Conservation (phyloP, 2,797 vertebrate genomes). For the Phalanger gymnotis region DNA sequence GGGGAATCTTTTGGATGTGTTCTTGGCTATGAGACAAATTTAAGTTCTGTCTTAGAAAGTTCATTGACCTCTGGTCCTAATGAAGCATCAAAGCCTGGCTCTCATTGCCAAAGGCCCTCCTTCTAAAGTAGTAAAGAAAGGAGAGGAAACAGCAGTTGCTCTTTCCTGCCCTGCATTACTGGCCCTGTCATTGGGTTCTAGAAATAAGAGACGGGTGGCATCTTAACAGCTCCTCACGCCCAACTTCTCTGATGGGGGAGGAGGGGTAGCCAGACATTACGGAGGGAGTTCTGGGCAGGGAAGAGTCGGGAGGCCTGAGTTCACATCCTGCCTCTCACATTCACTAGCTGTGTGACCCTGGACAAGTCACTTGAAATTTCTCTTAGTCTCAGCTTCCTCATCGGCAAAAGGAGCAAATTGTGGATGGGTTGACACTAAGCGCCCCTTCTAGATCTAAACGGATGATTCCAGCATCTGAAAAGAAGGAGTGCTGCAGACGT, state of each 20-base stretch:
- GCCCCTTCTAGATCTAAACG: not conserved
- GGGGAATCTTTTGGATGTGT: not conserved
- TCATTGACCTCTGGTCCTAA: rapidly evolving
- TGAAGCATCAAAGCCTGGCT: not conserved
- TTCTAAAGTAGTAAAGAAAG: not conserved
- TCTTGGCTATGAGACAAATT: not conserved
- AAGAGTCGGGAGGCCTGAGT: not conserved
- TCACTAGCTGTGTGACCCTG: not conserved
- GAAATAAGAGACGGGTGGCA: not conserved
- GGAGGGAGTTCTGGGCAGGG: not conserved
- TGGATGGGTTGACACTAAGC: not conserved
- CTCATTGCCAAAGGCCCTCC: rapidly evolving
- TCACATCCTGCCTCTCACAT: not conserved
- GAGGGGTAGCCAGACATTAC: not conserved
- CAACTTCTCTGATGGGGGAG: not conserved
- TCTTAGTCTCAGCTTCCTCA: not conserved
- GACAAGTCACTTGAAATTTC: not conserved
- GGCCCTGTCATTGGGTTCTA: not conserved
- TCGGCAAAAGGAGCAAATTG: not conserved
- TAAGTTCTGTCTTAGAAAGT: rapidly evolving
- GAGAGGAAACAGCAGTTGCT: not conserved
- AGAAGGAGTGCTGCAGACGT: not conserved
- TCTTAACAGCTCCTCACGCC: not conserved
- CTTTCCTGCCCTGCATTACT: not conserved
- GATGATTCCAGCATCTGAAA: not conserved